Base-by-base conservation (phyloP, 2,797 vertebrate species). In the Microhierax caerulescens region DNA sequence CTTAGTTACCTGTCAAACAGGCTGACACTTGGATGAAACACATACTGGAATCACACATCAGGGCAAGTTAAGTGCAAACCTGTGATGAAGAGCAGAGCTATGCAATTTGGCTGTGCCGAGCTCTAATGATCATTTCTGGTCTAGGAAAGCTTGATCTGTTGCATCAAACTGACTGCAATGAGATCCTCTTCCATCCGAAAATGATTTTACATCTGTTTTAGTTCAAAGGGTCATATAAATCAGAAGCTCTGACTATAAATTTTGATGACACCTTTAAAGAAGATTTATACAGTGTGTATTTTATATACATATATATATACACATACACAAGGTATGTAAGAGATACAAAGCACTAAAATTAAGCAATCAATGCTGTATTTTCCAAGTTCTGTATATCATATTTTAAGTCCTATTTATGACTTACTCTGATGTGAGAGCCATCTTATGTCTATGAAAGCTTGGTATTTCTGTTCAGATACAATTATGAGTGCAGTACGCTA, bases 121-220 rank as follows among this genome's bases (percentile, higher is more conserved):
- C 76, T 86, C 72, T 93, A 85, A 94, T 30, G 77, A 88, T 92
- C 78, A 85, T 69, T 41, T 68, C 88, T 92, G 77, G 37, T 90
- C 86, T 89, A 92, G 47, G 45, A 56, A 90, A 94, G 36, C 64
- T 30, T 70, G 65, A 70, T 88, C 90, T 85, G 45, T 51, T 9
- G 1, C 48, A 85, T 57, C 81, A 85, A 95, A 93, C 68, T 77
- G 59, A 60, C 70, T 72, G 74, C 45, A 76, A 56, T 9, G 68
- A 91, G 67, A 90, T 30, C 43, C 45, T 68, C 57, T 76, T 83
- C 95, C 83, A 93, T 75, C 15, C 47, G 0, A 93, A 97, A 97
- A 67, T n/a, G 17, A 59, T 88, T 95, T 93, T 72, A 95, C 87
- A 96, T 96, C 92, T 97, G 95, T 56, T 97, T 88, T 83, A 95